These are phyloP conservation scores for Motacilla alba DNA, from an alignment of 2,113 vertebrate genomes.

Conservation along the genomic window DNA sequence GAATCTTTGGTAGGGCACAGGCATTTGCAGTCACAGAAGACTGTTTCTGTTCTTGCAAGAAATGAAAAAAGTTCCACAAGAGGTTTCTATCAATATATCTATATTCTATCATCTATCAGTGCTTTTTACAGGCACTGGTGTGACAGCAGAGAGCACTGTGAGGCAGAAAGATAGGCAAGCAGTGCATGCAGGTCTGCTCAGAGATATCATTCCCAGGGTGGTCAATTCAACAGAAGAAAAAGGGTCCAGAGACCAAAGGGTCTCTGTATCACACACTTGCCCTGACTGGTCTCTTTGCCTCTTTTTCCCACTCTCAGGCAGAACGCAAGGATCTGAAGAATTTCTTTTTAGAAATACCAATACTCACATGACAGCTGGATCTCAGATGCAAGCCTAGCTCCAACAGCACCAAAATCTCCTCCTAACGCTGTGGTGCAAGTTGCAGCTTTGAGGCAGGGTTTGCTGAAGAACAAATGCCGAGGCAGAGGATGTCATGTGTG, in stretches of 20 bases:
- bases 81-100: not conserved
- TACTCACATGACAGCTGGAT: accelerated
- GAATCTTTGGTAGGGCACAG: not conserved
- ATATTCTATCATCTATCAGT: not conserved
- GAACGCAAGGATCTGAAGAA: not conserved
- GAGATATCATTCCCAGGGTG: not conserved
- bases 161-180: not conserved
- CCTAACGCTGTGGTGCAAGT: not conserved
- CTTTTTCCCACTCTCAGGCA: not conserved
- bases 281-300: not conserved
- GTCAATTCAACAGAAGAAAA: not conserved
- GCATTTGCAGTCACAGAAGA: not conserved
- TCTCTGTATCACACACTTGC: accelerated
- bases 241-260: not conserved
- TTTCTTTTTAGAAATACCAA: not conserved
- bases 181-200: not conserved
- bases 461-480: not conserved
- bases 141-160: not conserved
- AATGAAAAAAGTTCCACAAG: not conserved
- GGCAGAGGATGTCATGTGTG: not conserved
- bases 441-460: not conserved
- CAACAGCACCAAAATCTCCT: not conserved
- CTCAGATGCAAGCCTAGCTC: not conserved
- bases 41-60: not conserved
- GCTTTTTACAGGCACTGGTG: not conserved